phyloP scores from a whole-genome alignment of 2,113 vertebrate species.

The Psittacara wagleri region DNA sequence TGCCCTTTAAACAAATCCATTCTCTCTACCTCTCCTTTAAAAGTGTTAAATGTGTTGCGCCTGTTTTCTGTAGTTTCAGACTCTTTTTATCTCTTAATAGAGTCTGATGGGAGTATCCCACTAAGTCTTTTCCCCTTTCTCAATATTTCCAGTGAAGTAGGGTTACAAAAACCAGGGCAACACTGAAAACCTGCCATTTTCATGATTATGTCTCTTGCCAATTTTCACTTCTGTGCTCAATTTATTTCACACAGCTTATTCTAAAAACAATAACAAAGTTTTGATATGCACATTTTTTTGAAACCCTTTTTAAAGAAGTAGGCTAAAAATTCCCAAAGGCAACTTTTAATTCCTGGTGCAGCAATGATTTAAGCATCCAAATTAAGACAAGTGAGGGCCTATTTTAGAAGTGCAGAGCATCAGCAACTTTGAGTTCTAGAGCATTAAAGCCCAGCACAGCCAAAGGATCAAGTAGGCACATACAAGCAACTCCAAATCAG shows the following conservation, averaged over 20 bases:
- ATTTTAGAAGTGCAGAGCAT: constrained; percentile 48
- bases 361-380: constrained; percentile 41
- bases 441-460: constrained; percentile 6
- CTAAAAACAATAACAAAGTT: constrained; percentile 32
- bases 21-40: neutral
- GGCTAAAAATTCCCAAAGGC: constrained; percentile 31
- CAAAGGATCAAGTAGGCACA: constrained; percentile 6
- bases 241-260: constrained; percentile 25
- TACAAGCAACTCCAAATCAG: constrained; percentile 19
- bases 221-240: constrained; percentile 55
- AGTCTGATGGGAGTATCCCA: constrained; percentile 10
- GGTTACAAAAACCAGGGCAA: neutral
- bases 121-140: neutral
- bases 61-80: constrained; percentile 36
- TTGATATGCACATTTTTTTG: neutral
- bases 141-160: neutral
- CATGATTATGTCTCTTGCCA: neutral
- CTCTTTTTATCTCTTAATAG: constrained; percentile 17
- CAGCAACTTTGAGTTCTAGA: constrained; percentile 42
- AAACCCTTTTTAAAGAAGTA: constrained; percentile 40
- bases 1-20: constrained; percentile 2
- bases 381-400: constrained; percentile 40
- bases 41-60: neutral
- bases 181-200: neutral
- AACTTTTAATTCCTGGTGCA: constrained; percentile 9